These are phyloP conservation scores for Blastomussa wellsi DNA, from an alignment of 92 coral and sea anemone genomes.

Conservation along the genomic window DNA sequence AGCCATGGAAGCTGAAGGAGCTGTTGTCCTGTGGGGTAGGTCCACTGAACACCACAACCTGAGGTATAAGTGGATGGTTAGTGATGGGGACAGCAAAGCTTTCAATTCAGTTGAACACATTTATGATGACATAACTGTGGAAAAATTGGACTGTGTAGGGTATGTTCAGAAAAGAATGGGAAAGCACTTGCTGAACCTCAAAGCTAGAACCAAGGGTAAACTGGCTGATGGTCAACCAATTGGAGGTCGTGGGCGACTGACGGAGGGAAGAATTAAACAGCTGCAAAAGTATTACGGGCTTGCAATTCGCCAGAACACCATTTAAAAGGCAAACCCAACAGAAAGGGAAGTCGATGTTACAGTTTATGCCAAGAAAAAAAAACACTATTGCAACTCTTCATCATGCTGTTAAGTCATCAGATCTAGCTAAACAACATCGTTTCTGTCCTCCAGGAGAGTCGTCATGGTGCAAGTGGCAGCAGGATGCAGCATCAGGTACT, in stretches of 20 bases:
- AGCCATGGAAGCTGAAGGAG: conserved; percentile 68
- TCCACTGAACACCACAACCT: conserved; percentile 53
- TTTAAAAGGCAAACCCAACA: conserved; percentile 48
- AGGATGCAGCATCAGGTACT: conserved; percentile 49
- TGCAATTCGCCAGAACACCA: conserved; percentile 61
- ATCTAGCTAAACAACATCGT: conserved; percentile 56
- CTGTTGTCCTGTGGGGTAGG: conserved; percentile 54
- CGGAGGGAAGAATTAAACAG: conserved; percentile 42
- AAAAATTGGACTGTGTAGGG: conserved; percentile 57
- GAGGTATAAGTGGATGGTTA: conserved; percentile 56
- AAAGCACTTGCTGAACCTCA: conserved; percentile 46
- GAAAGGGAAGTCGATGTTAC: conserved; percentile 41
- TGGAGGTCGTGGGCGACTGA: conserved; percentile 54
- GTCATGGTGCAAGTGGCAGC: conserved; percentile 59
- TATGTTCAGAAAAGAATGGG: conserved; percentile 69
- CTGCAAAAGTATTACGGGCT: conserved; percentile 58
- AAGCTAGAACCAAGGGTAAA: conserved; percentile 52
- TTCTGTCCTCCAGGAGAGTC: conserved; percentile 48
- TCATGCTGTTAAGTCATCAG: conserved; percentile 26
- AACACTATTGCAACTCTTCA: conserved; percentile 47
- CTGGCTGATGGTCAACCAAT: conserved; percentile 62
- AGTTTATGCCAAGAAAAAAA: conserved; percentile 38
- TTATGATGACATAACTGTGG: conserved; percentile 40
- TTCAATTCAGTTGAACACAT: conserved; percentile 45
- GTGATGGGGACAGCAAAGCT: conserved; percentile 63